A percentile compares a stretch with the other conserved stretches of the same genome.
Evolutionary conservation across 1,140 invertebrate genomes (phyloP).

Genomic region (Sinonovacula constricta): DNA sequence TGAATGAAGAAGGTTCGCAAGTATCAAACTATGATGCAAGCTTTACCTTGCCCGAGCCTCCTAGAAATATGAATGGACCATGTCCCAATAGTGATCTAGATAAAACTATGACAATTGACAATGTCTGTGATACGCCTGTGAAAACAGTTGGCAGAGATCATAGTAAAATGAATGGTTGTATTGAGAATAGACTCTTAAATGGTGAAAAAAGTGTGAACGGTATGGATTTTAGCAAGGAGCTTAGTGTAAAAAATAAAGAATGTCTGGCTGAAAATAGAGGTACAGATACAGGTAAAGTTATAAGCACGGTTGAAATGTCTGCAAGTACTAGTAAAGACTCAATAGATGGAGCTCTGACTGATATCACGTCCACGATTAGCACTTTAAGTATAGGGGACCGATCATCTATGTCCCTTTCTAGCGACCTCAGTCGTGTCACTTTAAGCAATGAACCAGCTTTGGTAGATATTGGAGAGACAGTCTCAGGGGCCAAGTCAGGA

Average conservation of each 20-base stretch:
- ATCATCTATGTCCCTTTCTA: background rate
- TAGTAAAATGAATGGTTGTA: background rate
- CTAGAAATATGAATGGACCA: no score
- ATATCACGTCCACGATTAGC: constrained; percentile 33
- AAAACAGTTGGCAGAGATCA: background rate
- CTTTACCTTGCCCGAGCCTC: background rate
- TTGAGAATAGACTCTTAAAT: background rate
- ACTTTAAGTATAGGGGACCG: constrained; percentile 32
- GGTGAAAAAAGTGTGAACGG: background rate
- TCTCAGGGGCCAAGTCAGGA: background rate
- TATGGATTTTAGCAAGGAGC: constrained; percentile 3
- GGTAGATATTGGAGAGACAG: no score
- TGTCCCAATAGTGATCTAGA: background rate
- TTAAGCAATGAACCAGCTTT: constrained; percentile 19
- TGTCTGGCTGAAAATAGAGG: background rate
- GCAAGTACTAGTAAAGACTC: background rate
- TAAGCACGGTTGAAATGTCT: constrained; percentile 9
- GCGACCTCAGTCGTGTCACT: constrained; percentile 32
- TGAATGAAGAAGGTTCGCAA: background rate
- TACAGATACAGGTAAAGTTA: background rate
- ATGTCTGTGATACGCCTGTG: background rate
- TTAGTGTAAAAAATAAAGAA: no score
- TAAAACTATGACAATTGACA: background rate
- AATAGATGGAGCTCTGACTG: background rate
- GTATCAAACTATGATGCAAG: background rate